phyloP scores from a whole-genome alignment of 1,140 invertebrate genomes.

The Notospermus geniculatus region DNA sequence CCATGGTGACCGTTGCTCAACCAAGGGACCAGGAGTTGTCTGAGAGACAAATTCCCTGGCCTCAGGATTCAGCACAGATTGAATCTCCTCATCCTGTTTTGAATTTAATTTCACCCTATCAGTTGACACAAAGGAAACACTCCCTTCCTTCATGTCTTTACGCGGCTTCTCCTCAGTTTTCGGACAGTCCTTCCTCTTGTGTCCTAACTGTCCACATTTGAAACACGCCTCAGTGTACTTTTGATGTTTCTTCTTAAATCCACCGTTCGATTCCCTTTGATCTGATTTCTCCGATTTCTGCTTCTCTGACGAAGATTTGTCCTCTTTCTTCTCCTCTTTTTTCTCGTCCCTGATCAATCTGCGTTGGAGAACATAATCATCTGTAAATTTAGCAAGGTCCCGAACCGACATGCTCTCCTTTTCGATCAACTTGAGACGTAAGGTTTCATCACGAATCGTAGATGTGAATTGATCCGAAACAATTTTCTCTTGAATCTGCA shows the following conservation, averaged over 20 bases:
- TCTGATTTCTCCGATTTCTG: too few relatives aligned
- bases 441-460: background rate
- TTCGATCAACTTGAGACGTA: background rate
- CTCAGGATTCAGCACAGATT: background rate
- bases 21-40: background rate
- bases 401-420: background rate
- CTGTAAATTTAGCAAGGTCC: background rate
- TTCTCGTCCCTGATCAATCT: too few relatives aligned
- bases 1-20: background rate
- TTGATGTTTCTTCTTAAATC: too few relatives aligned
- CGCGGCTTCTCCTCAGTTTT: background rate
- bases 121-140: too few relatives aligned
- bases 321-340: too few relatives aligned
- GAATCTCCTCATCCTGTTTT: background rate
- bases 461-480: background rate
- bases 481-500: background rate
- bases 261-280: too few relatives aligned
- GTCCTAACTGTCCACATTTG: background rate
- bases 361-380: slow-evolving; percentile 5
- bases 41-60: background rate
- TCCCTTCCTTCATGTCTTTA: background rate
- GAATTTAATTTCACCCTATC: background rate
- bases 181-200: slow-evolving; percentile 3
- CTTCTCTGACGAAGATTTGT: too few relatives aligned
- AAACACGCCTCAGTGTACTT: slow-evolving; percentile 1